Evolutionary conservation across 1,140 invertebrate genomes (phyloP).

Genomic region (Orius insidiosus): DNA sequence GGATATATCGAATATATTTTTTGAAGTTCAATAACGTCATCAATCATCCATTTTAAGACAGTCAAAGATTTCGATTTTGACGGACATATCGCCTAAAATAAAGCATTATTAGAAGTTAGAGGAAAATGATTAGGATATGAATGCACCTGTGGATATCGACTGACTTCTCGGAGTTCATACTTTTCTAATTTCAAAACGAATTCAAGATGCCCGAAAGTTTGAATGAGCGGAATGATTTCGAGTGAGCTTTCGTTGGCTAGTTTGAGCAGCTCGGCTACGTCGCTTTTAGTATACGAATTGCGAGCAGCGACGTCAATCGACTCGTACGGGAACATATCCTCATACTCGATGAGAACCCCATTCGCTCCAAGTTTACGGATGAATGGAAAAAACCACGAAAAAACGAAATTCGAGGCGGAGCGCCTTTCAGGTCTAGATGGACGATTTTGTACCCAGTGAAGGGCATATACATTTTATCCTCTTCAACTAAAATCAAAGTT

Average conservation of each 20-base stretch:
- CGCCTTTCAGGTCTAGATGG: slow-evolving; percentile 23
- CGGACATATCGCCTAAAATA: slow-evolving; percentile 16
- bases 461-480: no score
- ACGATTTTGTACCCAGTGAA: slow-evolving; percentile 11
- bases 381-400: slow-evolving; percentile 33
- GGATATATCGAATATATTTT: slow-evolving; percentile 21
- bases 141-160: slow-evolving; percentile 21
- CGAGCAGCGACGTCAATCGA: slow-evolving; percentile 25
- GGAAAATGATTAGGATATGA: no score
- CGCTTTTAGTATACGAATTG: slow-evolving; percentile 27
- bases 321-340: slow-evolving; percentile 35
- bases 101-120: neutral
- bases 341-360: slow-evolving; percentile 33
- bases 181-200: slow-evolving; percentile 40
- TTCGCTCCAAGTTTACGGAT: slow-evolving; percentile 34
- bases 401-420: slow-evolving; percentile 32
- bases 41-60: slow-evolving; percentile 16
- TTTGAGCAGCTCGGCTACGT: slow-evolving; percentile 10
- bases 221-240: slow-evolving; percentile 47
- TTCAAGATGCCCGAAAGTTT: slow-evolving; percentile 54
- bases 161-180: slow-evolving; percentile 35
- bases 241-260: slow-evolving; percentile 14
- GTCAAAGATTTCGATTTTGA: slow-evolving; percentile 11
- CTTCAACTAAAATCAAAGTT: no score
- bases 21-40: slow-evolving; percentile 25